phyloP scores from a whole-genome alignment of 2,888 invertebrate species.

The Agrotis exclamationis region DNA sequence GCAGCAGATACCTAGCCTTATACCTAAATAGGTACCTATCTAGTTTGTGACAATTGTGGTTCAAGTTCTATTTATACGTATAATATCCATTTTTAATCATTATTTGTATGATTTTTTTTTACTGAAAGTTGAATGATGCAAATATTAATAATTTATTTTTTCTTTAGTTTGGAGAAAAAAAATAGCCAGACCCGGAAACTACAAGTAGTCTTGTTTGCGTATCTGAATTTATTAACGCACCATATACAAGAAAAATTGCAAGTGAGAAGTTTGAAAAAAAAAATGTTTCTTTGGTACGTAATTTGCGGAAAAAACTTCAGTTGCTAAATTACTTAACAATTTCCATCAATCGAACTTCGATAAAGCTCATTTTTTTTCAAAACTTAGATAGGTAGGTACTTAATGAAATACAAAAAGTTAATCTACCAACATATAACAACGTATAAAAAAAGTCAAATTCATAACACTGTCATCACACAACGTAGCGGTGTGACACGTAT shows the following conservation, averaged over 20 bases:
- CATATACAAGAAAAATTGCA: too few relatives aligned
- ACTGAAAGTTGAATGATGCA: too few relatives aligned
- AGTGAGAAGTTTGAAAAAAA: too few relatives aligned
- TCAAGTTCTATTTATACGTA: background rate
- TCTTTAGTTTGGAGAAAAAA: too few relatives aligned
- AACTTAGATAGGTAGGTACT: background rate
- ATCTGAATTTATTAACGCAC: too few relatives aligned
- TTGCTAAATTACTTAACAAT: background rate
- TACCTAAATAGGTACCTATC: background rate
- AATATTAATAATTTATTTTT: too few relatives aligned
- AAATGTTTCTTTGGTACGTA: too few relatives aligned
- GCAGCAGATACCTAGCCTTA: background rate
- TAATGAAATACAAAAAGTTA: background rate
- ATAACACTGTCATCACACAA: constrained; percentile 50
- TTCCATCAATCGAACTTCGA: background rate
- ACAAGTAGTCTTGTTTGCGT: too few relatives aligned
- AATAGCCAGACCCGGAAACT: too few relatives aligned
- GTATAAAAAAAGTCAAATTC: constrained; percentile 33
- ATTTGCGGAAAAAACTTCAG: too few relatives aligned
- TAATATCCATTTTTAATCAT: too few relatives aligned
- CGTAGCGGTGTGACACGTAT: constrained; percentile 54
- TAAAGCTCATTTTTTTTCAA: background rate
- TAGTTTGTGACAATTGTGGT: constrained; percentile 4
- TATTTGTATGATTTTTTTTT: too few relatives aligned
- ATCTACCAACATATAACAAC: background rate